Conservation (phyloP, 1,140 invertebrate genomes). For the Adoxophyes honmai region DNA sequence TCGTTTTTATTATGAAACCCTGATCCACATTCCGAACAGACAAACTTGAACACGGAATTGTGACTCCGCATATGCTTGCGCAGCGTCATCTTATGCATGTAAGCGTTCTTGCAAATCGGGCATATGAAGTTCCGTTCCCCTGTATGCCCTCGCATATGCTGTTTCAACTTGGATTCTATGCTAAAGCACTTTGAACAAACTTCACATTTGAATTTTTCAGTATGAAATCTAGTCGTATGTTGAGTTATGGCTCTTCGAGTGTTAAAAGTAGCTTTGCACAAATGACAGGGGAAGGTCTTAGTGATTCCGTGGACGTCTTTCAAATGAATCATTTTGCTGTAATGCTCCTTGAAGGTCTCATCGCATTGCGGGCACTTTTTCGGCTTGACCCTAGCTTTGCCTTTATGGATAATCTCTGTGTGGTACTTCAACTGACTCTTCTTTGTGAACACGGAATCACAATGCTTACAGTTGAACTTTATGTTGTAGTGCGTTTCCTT, state of each 20-base stretch:
- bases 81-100: slow-evolving; percentile 82
- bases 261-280: slow-evolving; percentile 36
- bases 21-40: slow-evolving; percentile 61
- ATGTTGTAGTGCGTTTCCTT: slow-evolving; percentile 44
- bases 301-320: slow-evolving; percentile 39
- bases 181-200: slow-evolving; percentile 72
- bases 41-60: slow-evolving; percentile 59
- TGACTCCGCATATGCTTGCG: slow-evolving; percentile 82
- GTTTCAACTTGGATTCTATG: slow-evolving; percentile 79
- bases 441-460: slow-evolving; percentile 38
- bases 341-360: slow-evolving; percentile 43
- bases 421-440: slow-evolving; percentile 45
- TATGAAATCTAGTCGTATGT: slow-evolving; percentile 65
- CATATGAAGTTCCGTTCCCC: slow-evolving; percentile 79
- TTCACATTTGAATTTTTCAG: slow-evolving; percentile 73
- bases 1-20: slow-evolving; percentile 45
- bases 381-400: slow-evolving; percentile 26
- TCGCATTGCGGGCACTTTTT: slow-evolving; percentile 42
- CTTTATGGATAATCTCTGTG: slow-evolving; percentile 35
- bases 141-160: slow-evolving; percentile 82
- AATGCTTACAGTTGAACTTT: slow-evolving; percentile 32
- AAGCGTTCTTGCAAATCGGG: slow-evolving; percentile 77
- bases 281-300: slow-evolving; percentile 35
- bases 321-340: slow-evolving; percentile 46
- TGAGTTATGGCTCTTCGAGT: slow-evolving; percentile 41